Evolutionary conservation across 2,888 invertebrate genomes (phyloP).

Genomic region (Rhogogaster chlorosoma): DNA sequence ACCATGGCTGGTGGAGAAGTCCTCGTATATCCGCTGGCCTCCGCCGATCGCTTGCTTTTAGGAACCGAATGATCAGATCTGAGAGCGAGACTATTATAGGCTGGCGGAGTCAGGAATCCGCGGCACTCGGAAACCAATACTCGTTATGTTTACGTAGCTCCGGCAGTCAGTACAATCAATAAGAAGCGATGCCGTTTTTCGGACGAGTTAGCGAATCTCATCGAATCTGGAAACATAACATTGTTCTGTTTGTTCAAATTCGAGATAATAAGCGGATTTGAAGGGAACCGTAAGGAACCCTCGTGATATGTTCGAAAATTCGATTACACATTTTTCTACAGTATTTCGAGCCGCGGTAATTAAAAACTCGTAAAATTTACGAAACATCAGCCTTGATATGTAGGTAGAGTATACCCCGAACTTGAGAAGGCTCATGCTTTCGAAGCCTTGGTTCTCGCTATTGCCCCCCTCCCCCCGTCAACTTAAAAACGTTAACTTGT

Average conservation of each 20-base stretch:
- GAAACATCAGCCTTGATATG: neutral
- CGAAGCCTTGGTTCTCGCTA: neutral
- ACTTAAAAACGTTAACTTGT: neutral
- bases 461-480: neutral
- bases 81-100: neutral
- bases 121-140: neutral
- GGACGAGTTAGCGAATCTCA: neutral
- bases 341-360: neutral
- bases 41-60: neutral
- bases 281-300: neutral
- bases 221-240: neutral
- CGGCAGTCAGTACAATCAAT: neutral
- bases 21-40: neutral
- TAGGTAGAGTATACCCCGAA: neutral
- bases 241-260: neutral
- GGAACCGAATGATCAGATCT: neutral
- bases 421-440: neutral
- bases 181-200: neutral
- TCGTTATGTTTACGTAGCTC: neutral
- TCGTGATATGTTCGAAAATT: neutral
- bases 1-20: neutral
- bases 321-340: neutral
- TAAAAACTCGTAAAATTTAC: neutral
- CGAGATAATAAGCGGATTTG: neutral
- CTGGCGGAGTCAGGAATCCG: neutral